Percentiles rank a stretch among this genome's conserved stretches.
Conservation (phyloP, 2,797 vertebrate genomes). For the Clamator glandarius region DNA sequence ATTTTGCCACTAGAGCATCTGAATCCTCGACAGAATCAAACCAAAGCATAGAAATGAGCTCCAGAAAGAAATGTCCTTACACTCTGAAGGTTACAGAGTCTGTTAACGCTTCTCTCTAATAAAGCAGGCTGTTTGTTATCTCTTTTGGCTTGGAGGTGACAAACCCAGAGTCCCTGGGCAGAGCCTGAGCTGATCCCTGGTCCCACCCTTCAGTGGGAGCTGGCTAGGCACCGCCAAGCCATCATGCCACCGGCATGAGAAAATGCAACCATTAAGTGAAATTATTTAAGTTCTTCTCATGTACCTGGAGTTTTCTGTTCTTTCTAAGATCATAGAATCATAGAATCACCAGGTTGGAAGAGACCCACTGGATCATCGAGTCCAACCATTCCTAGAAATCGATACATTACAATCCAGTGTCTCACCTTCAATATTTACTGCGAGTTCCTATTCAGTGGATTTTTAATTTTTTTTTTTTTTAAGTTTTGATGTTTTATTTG, state of each 20-base stretch:
- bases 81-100: background rate
- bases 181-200: background rate
- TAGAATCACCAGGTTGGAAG: no score
- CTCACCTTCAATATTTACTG: background rate
- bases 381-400: no score
- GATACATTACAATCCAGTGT: rapidly evolving
- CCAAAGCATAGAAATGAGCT: background rate
- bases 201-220: background rate
- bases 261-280: background rate
- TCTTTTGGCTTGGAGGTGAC: background rate
- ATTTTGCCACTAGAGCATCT: background rate
- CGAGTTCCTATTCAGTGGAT: background rate
- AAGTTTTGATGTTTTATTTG: background rate
- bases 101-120: background rate
- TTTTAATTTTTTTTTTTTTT: background rate
- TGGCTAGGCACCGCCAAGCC: background rate
- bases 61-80: background rate
- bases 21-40: background rate
- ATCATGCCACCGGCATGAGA: background rate
- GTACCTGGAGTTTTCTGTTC: background rate
- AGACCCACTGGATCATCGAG: no score
- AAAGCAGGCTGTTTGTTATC: background rate
- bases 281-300: background rate
- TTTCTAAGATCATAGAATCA: no score
- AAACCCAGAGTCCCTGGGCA: no score